Base-by-base conservation (phyloP, 2,113 vertebrate species). In the Perca fluviatilis region DNA sequence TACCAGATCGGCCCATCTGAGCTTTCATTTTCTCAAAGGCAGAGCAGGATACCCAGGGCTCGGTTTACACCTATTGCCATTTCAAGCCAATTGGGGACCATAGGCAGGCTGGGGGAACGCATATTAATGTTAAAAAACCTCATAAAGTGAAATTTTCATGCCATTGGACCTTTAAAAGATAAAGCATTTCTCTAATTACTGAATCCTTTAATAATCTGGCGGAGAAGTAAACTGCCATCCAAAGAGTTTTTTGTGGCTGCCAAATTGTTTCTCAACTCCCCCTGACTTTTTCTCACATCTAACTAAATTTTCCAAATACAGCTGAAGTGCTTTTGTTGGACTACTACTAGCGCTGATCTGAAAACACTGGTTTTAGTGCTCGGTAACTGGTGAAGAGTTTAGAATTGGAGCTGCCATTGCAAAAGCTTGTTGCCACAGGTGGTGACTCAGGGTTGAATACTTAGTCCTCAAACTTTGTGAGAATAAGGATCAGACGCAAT, bases 341-440 rank as follows among this genome's bases (percentile, higher is more conserved):
- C 67, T 70, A 21, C 77, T 81, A 66, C 86, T 64, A 67, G 70
- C 61, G 49, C 57, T 68, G 30, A 75, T 86, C 33, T 80, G 27
- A 40, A 85, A 82, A 80, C 57, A 53, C 46, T 75, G 69, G 6
- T 54, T 51, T 62, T 6, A 53, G 61, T 33, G 66, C 56, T 72
- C 12, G 7, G 81, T 77, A 82, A 68, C 76, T 85, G 56, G 79
- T 18, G n/a, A 51, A n/a, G 27, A 40, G 51, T 70, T 81, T 88
- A 68, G 86, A 86, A 84, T 84, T 66, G 78, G 69, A 83, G 72
- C 63, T 83, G 71, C 65, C 33, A 5, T n/a, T 61, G 58, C 54
- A 12, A 53, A 53, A 70, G 27, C 46, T 46, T 43, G 60, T 57
- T 60, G 43, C 19, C 27, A 30, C 63, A 60, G 12, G 6, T 53